Base-by-base conservation (phyloP, 2,888 invertebrate species). In the Hydrotaea diabolus region DNA sequence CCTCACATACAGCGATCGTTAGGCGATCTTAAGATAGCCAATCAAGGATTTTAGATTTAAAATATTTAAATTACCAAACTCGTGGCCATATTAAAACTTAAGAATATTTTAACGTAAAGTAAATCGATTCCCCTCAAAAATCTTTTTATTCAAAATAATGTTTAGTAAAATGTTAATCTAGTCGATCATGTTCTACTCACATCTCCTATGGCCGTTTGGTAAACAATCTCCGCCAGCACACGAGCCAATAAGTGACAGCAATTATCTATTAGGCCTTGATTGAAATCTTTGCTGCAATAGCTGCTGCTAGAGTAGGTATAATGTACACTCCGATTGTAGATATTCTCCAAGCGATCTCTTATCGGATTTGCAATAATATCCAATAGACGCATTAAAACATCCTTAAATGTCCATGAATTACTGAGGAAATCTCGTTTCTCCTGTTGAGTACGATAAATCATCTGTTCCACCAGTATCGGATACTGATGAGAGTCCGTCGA, bases 171-270 rank as follows among this genome's bases (percentile, higher is more conserved):
- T n/a, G n/a, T n/a, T n/a, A n/a, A n/a, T n/a, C n/a, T n/a, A n/a
- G n/a, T n/a, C n/a, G n/a, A n/a, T n/a, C n/a, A 4, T 7, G 1
- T 62, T 31, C 7, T 13, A 91, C 93, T 92, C 91, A 95, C 95
- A 92, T 96, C 96, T 43, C 94, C 94, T n/a, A 96, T 94, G 76
- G 94, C 95, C 19, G 96, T 96, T 87, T 96, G 96, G 88, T 96
- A 95, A 0, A 96, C 96, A 83, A 98, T 94, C 93, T 98, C 98
- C 0, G 97, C 97, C 57, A 98, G 94, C 0, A 98, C 95, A 77
- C 98, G 94, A 0, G 97, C 96, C 82, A 96, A 91, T 21, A 97
- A 93, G 91, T 96, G 96, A 89, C 96, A 96, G 88, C 96, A 96
- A 91, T 94, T 94, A 0, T 95, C 93, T 2, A 96, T 93, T 17